Conservation (phyloP, 2,797 vertebrate species). For the Orientallactaga sibirica region DNA sequence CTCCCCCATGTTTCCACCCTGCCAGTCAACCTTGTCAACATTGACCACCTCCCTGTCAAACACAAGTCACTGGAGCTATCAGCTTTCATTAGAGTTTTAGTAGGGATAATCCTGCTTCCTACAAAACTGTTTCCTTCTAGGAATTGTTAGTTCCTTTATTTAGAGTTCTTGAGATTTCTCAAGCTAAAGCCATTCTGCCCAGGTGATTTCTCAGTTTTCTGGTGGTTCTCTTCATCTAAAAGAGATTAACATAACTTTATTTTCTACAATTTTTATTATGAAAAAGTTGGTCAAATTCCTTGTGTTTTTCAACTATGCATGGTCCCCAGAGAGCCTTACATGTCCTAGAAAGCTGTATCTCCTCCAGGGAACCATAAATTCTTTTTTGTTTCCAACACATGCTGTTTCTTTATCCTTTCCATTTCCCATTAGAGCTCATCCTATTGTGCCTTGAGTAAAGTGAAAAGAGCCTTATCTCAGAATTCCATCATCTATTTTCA, state of each 20-base stretch:
- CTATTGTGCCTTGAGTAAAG: slow-evolving; percentile 9
- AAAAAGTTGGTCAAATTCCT: background rate
- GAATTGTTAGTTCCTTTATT: slow-evolving; percentile 37
- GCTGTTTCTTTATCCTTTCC: slow-evolving; percentile 13
- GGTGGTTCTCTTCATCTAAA: slow-evolving; percentile 32
- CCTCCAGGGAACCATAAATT: slow-evolving; percentile 8
- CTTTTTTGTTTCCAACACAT: slow-evolving; percentile 3
- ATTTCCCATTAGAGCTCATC: slow-evolving; percentile 11
- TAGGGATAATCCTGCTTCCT: slow-evolving; percentile 66
- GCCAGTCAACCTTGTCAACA: slow-evolving; percentile 70
- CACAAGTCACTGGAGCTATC: slow-evolving; percentile 63
- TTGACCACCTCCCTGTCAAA: slow-evolving; percentile 74
- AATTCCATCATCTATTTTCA: slow-evolving; percentile 38
- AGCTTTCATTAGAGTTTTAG: slow-evolving; percentile 64
- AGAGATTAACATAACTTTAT: background rate
- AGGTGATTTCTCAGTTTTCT: slow-evolving; percentile 16
- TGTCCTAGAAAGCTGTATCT: background rate
- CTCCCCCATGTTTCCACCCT: slow-evolving; percentile 30
- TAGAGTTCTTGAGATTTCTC: slow-evolving; percentile 27
- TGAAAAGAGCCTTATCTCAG: slow-evolving; percentile 27
- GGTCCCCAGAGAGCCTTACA: background rate
- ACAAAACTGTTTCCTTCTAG: slow-evolving; percentile 58
- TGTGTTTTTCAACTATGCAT: background rate
- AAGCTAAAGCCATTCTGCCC: background rate
- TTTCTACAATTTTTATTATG: slow-evolving; percentile 27